Conservation (phyloP, 2,888 invertebrate genomes). For the Drosophila algonquin region DNA sequence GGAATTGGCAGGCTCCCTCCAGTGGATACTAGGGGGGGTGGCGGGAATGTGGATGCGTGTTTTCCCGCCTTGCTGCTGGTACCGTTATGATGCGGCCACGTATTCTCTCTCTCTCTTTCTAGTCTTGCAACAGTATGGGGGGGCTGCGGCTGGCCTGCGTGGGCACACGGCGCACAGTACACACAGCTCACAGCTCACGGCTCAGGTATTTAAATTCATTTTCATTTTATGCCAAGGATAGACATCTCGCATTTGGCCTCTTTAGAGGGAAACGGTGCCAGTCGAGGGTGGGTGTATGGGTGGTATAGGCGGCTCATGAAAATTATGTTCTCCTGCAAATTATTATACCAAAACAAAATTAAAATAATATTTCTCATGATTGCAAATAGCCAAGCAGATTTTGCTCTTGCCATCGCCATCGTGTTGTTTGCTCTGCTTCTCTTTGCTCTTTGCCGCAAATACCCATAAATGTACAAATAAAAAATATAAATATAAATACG, state of each 20-base stretch:
- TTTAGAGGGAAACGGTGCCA: slow-evolving; percentile 18
- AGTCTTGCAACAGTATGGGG: slow-evolving; percentile 5
- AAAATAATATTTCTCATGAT: slow-evolving; percentile 77
- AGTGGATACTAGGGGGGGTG: not conserved
- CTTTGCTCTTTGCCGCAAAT: not conserved
- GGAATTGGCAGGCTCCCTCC: slow-evolving; percentile 10
- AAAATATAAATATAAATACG: not conserved
- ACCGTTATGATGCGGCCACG: slow-evolving; percentile 22
- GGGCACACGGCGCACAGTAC: slow-evolving; percentile 34
- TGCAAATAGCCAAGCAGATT: slow-evolving; percentile 62
- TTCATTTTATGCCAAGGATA: slow-evolving; percentile 62
- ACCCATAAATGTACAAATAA: slow-evolving; percentile 14
- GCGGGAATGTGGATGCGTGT: slow-evolving; percentile 38
- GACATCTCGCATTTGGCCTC: slow-evolving; percentile 58
- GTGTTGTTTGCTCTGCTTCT: slow-evolving; percentile 7
- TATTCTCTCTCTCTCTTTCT: not conserved
- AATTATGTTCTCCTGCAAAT: slow-evolving; percentile 67
- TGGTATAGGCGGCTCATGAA: slow-evolving; percentile 25
- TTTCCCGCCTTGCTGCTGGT: slow-evolving; percentile 31
- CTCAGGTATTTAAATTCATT: slow-evolving; percentile 76
- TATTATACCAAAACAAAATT: slow-evolving; percentile 68
- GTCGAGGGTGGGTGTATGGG: not conserved
- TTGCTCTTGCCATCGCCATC: not conserved
- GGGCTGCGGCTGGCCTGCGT: slow-evolving; percentile 4
- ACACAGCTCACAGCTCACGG: slow-evolving; percentile 17